Evolutionary conservation across 1,140 invertebrate genomes (phyloP).

Genomic region (Polypedilum vanderplanki): DNA sequence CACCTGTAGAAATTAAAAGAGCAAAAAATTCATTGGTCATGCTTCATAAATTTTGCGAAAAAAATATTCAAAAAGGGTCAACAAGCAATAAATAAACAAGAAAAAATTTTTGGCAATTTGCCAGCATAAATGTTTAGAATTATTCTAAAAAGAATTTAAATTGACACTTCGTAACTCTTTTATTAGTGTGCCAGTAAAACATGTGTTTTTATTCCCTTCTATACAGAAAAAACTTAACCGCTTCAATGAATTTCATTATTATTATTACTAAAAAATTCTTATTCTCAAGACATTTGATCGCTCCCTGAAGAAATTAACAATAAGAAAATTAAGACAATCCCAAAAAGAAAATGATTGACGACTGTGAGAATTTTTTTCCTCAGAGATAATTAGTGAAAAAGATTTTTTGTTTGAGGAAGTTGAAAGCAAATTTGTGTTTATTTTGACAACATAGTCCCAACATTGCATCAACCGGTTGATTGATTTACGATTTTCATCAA

Average conservation of each 20-base stretch:
- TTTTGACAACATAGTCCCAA: too few species aligned
- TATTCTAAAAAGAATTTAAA: not conserved
- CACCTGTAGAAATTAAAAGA: constrained; percentile 2
- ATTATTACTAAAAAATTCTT: not conserved
- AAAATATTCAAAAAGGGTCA: constrained; percentile 13
- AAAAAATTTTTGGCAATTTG: not conserved
- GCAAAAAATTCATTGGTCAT: not conserved
- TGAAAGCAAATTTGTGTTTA: too few species aligned
- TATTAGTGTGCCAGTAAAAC: not conserved
- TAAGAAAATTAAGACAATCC: not conserved
- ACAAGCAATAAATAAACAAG: not conserved
- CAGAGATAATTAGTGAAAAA: too few species aligned
- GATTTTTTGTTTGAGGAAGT: too few species aligned
- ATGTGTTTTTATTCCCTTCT: not conserved
- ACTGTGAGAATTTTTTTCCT: not conserved
- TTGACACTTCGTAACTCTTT: not conserved
- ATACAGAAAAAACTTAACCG: not conserved
- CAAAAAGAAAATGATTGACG: not conserved
- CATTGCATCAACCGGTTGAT: too few species aligned
- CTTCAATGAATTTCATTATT: constrained; percentile 3
- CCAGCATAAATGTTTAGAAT: not conserved
- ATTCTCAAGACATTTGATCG: constrained; percentile 5
- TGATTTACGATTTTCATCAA: too few species aligned
- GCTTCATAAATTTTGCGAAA: constrained; percentile 10
- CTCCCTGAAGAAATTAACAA: constrained; percentile 5